Conservation (phyloP, 2,888 invertebrate species). For the Drosophila kokeensis region DNA sequence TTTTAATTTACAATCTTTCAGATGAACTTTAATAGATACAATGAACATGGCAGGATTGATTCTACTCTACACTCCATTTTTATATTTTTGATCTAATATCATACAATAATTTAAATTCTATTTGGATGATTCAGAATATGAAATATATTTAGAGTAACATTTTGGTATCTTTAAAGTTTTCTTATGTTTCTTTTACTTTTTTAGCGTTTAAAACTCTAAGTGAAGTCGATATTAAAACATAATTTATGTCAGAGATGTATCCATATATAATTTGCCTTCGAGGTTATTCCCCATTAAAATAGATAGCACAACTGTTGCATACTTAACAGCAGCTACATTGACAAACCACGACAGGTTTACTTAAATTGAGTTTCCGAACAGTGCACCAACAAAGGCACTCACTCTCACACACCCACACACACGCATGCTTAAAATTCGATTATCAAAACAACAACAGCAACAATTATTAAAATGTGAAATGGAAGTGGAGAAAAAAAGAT, state of each 20-base stretch:
- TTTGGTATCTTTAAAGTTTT: no score
- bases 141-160: no score
- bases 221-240: background rate
- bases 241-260: background rate
- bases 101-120: background rate
- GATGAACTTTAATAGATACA: background rate
- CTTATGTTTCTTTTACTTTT: no score
- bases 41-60: background rate
- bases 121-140: no score
- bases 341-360: conserved; percentile 59
- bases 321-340: conserved; percentile 33
- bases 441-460: conserved; percentile 57
- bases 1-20: background rate
- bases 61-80: background rate
- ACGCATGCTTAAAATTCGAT: conserved; percentile 69
- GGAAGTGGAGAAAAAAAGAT: conserved; percentile 27
- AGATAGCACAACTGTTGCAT: conserved; percentile 23
- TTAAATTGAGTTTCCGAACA: conserved; percentile 56
- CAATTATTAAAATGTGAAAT: conserved; percentile 57
- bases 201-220: no score
- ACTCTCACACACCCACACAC: conserved; percentile 7
- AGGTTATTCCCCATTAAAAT: background rate
- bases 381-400: background rate
- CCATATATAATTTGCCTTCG: background rate
- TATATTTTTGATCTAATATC: background rate